phyloP scores from a whole-genome alignment of 2,797 vertebrate species.

The Sylvia borin region DNA sequence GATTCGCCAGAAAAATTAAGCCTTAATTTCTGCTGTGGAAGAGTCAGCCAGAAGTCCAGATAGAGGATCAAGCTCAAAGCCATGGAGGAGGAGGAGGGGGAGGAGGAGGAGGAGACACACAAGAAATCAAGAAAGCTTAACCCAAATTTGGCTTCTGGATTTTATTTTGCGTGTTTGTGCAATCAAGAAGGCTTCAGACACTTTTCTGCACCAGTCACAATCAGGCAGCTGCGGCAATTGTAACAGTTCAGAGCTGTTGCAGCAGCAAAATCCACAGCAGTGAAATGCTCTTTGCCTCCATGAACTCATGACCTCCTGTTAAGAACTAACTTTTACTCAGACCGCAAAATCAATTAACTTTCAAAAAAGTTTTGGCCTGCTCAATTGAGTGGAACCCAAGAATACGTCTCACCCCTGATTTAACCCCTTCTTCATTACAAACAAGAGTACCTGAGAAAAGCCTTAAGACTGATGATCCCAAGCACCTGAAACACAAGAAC shows the following conservation, averaged over 20 bases:
- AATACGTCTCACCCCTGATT: background rate
- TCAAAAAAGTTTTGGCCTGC: background rate
- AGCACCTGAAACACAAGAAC: accelerated
- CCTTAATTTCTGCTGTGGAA: background rate
- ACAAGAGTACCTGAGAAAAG: background rate
- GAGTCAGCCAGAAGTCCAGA: background rate
- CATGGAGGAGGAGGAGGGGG: background rate
- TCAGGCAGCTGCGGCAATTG: background rate
- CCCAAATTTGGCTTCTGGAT: background rate
- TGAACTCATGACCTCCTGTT: background rate
- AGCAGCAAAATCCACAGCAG: background rate
- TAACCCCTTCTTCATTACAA: background rate
- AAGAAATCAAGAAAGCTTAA: background rate
- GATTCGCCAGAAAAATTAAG: background rate
- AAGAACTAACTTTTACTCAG: background rate
- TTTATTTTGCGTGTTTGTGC: background rate
- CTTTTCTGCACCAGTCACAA: background rate
- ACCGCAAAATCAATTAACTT: constrained; percentile 26
- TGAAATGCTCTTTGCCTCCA: background rate
- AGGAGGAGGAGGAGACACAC: background rate
- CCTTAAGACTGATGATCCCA: background rate
- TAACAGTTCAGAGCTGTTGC: background rate
- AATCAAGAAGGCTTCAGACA: background rate
- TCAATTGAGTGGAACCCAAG: background rate
- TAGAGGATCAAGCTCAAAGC: background rate